A percentile compares a stretch with the other conserved stretches of the same genome.
Evolutionary conservation across 2,888 invertebrate genomes (phyloP).

Genomic region (Drosophila kambysellisi): DNA sequence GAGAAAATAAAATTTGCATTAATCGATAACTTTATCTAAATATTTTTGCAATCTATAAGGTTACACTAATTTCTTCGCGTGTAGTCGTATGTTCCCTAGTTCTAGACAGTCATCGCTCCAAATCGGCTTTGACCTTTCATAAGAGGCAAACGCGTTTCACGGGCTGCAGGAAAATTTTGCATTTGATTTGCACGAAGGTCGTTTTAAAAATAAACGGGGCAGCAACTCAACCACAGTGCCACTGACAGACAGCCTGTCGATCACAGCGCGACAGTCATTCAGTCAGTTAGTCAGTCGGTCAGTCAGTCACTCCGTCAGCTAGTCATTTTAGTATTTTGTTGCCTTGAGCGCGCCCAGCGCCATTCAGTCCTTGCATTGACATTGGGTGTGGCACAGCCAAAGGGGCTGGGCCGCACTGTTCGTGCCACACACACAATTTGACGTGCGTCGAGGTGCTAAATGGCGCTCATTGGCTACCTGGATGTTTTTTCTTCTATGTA

Average conservation of each 20-base stretch:
- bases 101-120: constrained; percentile 42
- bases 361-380: constrained; percentile 66
- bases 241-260: constrained; percentile 58
- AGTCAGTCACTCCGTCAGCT: constrained; percentile 12
- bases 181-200: constrained; percentile 76
- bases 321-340: constrained; percentile 48
- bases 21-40: neutral
- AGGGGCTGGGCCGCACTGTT: constrained; percentile 46
- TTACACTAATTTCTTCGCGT: neutral
- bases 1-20: neutral
- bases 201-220: constrained; percentile 72
- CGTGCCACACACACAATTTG: constrained; percentile 52
- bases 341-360: constrained; percentile 73
- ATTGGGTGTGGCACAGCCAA: constrained; percentile 62
- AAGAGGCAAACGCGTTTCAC: constrained; percentile 63
- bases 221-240: constrained; percentile 32
- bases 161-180: constrained; percentile 68
- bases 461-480: constrained; percentile 44
- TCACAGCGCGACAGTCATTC: constrained; percentile 46
- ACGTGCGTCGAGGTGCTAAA: constrained; percentile 77
- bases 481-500: neutral
- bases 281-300: constrained; percentile 20
- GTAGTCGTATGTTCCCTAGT: constrained; percentile 8
- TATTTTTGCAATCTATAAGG: neutral
- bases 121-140: constrained; percentile 78